These are phyloP conservation scores for Macrobrachium nipponense DNA, from an alignment of 1,140 invertebrate genomes.

Conservation along the genomic window DNA sequence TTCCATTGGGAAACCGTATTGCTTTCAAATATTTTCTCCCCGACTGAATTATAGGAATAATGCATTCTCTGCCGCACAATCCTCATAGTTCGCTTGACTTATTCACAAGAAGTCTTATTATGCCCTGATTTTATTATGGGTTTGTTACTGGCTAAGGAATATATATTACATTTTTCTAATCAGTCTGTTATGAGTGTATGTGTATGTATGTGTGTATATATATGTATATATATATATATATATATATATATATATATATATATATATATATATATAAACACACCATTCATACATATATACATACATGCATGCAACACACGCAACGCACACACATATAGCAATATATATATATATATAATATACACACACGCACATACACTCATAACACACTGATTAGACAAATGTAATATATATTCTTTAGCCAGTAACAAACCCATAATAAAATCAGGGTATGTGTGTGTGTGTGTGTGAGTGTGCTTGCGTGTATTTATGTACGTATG, in stretches of 20 bases:
- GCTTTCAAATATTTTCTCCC: too few relatives aligned
- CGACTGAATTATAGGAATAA: too few relatives aligned
- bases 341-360: neutral
- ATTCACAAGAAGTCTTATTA: too few relatives aligned
- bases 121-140: too few relatives aligned
- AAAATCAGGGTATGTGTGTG: neutral
- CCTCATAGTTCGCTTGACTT: too few relatives aligned
- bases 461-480: too few relatives aligned
- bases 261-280: constrained; percentile 14
- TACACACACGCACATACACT: neutral
- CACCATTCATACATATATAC: neutral
- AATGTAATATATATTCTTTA: neutral
- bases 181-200: neutral
- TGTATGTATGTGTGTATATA: neutral
- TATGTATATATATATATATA: neutral
- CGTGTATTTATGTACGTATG: neutral
- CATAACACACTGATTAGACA: neutral
- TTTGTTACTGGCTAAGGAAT: neutral
- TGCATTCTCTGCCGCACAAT: too few relatives aligned
- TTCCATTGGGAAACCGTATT: too few relatives aligned
- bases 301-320: too few relatives aligned
- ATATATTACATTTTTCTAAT: too few relatives aligned
- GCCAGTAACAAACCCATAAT: neutral
- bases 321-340: too few relatives aligned
- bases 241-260: constrained; percentile 8